Conservation (phyloP, 2,113 vertebrate species). For the Festucalex cinctus region DNA sequence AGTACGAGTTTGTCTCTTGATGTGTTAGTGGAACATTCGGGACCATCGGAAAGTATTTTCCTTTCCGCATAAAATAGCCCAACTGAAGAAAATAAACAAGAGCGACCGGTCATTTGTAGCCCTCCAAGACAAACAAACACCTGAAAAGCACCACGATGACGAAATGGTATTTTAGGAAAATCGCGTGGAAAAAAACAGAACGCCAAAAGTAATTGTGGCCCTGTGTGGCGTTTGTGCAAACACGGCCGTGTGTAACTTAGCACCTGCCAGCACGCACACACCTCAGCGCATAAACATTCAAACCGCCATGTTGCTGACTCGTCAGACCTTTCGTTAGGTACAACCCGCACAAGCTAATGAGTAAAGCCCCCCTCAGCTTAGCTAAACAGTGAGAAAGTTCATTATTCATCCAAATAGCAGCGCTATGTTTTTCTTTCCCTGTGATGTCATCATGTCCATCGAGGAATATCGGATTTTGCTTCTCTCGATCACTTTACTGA, state of each 20-base stretch:
- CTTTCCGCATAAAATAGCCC: slow-evolving; percentile 1
- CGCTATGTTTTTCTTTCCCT: background rate
- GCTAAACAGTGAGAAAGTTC: background rate
- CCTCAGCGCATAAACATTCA: slow-evolving; percentile 16
- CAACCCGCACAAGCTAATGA: background rate
- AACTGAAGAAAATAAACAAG: background rate
- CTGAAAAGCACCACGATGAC: slow-evolving; percentile 44
- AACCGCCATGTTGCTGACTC: slow-evolving; percentile 1
- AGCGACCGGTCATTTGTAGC: slow-evolving; percentile 5
- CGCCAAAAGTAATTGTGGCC: slow-evolving; percentile 33
- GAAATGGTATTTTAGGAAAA: slow-evolving; percentile 58
- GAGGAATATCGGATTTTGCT: background rate
- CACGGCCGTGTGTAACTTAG: slow-evolving; percentile 17
- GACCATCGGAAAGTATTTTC: background rate
- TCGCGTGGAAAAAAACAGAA: slow-evolving; percentile 27
- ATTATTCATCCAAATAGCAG: background rate
- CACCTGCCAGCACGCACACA: slow-evolving; percentile 32
- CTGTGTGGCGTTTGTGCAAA: slow-evolving; percentile 18
- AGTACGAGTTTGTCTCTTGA: background rate
- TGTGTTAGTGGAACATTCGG: background rate
- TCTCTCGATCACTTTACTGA: background rate
- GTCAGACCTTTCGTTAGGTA: background rate
- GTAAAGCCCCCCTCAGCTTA: background rate
- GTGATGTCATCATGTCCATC: background rate
- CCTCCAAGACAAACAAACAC: slow-evolving; percentile 59